Percentiles rank a stretch among this genome's conserved stretches.
These are phyloP conservation scores for Podocnemis expansa DNA, from an alignment of 2,113 vertebrate genomes.

Conservation along the genomic window DNA sequence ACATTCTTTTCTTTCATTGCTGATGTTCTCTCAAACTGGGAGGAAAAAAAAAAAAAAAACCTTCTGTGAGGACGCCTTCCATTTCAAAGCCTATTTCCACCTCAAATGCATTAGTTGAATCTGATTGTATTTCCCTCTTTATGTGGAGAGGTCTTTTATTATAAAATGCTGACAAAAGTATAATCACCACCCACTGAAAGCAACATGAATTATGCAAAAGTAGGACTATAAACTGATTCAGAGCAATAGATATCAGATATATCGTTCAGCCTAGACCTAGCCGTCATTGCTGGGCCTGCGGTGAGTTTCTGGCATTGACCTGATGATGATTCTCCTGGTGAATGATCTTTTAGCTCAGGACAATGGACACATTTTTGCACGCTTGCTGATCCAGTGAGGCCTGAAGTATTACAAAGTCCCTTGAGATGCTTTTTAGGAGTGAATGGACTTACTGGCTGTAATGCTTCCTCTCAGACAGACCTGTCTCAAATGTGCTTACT, in stretches of 20 bases:
- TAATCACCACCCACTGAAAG: conserved; percentile 48
- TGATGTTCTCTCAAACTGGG: conserved; percentile 24
- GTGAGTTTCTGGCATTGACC: background rate
- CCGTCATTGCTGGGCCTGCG: background rate
- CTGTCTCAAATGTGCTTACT: background rate
- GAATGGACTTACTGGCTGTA: background rate
- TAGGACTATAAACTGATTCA: conserved; percentile 45
- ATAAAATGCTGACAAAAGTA: conserved; percentile 53
- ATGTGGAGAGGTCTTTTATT: conserved; percentile 46
- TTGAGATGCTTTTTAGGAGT: background rate
- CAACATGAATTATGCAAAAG: conserved; percentile 43
- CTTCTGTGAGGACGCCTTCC: background rate
- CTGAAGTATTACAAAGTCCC: background rate
- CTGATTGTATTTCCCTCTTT: conserved; percentile 37
- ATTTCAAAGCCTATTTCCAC: conserved; percentile 37
- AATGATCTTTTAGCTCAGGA: background rate
- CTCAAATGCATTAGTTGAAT: conserved; percentile 48
- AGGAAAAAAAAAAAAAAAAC: conserved; percentile 52
- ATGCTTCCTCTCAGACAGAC: background rate
- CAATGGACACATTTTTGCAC: rapidly evolving
- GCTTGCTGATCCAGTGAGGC: background rate
- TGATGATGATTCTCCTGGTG: background rate
- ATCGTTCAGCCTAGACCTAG: background rate
- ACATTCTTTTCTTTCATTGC: conserved; percentile 24
- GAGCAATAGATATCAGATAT: conserved; percentile 22